phyloP scores from a whole-genome alignment of 2,113 vertebrate genomes.

The Argyrosomus japonicus region DNA sequence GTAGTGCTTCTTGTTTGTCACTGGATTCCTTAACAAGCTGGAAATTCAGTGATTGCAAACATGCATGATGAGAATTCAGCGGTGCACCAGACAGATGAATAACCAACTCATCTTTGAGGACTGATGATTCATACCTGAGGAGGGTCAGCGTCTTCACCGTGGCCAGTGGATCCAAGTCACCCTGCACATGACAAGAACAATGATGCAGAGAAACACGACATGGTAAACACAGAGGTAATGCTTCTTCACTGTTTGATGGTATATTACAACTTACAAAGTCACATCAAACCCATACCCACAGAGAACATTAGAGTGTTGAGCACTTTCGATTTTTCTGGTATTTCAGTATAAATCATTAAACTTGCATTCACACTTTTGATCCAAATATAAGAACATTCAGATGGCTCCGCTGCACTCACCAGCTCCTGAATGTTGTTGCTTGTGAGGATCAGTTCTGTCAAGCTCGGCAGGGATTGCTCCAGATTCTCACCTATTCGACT shows the following conservation, averaged over 20 bases:
- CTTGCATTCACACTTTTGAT: background rate
- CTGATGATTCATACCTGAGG: slow-evolving; percentile 86
- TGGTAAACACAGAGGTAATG: background rate
- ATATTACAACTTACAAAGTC: too few relatives aligned
- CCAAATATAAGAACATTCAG: background rate
- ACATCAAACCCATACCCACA: background rate
- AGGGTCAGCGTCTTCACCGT: slow-evolving; percentile 91
- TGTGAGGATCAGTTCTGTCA: slow-evolving; percentile 94
- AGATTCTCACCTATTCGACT: slow-evolving; percentile 96
- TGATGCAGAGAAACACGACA: background rate
- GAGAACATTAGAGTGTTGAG: too few relatives aligned
- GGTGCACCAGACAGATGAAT: background rate
- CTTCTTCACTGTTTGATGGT: background rate
- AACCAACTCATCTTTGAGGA: background rate
- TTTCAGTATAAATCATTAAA: background rate
- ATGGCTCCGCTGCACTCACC: slow-evolving; percentile 81
- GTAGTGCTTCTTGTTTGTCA: slow-evolving; percentile 99
- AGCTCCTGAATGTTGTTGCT: slow-evolving; percentile 97
- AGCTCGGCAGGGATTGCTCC: slow-evolving; percentile 89
- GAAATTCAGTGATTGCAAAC: background rate
- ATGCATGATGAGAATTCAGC: background rate
- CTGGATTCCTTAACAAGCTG: slow-evolving; percentile 96
- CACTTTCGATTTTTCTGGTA: background rate
- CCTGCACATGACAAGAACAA: slow-evolving; percentile 78
- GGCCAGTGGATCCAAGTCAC: slow-evolving; percentile 93